Evolutionary conservation across 2,888 invertebrate genomes (phyloP), one percentile per base, ranked within the genome.

Genomic region (Oligia fasciuncula): DNA sequence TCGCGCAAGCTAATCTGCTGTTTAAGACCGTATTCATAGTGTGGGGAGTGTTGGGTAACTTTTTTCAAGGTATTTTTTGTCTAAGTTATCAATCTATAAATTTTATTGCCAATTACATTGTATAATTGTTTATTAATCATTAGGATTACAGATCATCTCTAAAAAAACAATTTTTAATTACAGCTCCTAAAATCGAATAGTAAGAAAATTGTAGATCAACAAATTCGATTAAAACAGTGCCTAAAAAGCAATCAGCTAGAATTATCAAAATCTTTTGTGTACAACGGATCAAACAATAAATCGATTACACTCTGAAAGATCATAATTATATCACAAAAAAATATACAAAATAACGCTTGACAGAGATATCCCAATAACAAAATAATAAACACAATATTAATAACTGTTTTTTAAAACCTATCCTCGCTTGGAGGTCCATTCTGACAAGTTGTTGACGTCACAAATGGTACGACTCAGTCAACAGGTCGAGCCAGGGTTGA

Each of bases 1-100:
- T 81, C 80, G 89, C 94, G 96, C 96, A 96, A 92, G 90, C 92
- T 94, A 96, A 96, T 95, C 90, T 92, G 86, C 93, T 95, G 90
- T 86, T 96, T 96, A 95, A 88, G 77, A 80, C 83, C 83, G 87
- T 91, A 93, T 93, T 90, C 91, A 93, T 94, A 91, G 93, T 88
- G 65, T 76, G 43, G 74, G 54, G 29, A 35, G 51, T 23, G 46
- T 35, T 72, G 43, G 5, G 40, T 35, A 49, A 57, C 0, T 54
- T 13, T 17, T 35, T 6, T 62, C 9, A 65, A 57, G n/a, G n/a
- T 5, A 46, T 40, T 63, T 84, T 78, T 77, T 35, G 1, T 29
- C 6, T 29, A 14, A 62, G 14, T 29, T 29, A 17, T 29, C 4
- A 9, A 40, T n/a, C 11, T 23, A 70, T 9, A 40, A 23, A 49